Conservation (phyloP, 2,888 invertebrate genomes). For the Sinohyriopsis cumingii region DNA sequence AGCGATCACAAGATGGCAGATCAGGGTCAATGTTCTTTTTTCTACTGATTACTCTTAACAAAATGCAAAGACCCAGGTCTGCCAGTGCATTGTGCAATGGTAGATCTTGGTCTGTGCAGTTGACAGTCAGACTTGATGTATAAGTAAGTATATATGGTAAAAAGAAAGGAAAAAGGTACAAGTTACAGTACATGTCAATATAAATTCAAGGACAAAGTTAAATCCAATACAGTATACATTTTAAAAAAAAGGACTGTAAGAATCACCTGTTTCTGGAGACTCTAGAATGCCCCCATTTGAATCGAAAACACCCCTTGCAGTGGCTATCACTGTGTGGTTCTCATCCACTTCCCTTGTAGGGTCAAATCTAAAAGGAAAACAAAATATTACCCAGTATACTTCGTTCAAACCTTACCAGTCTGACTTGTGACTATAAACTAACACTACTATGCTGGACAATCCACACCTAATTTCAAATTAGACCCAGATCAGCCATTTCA, state of each 20-base stretch:
- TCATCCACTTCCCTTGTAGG: slow-evolving; percentile 50
- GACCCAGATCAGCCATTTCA: neutral
- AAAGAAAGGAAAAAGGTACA: no score
- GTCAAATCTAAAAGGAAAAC: slow-evolving; percentile 35
- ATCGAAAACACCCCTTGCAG: slow-evolving; percentile 69
- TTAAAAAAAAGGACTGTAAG: neutral
- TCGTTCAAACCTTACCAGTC: neutral
- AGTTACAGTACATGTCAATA: no score
- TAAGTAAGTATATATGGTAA: no score
- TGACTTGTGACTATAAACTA: neutral
- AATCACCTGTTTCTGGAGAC: slow-evolving; percentile 84
- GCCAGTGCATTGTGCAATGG: no score
- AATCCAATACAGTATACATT: neutral
- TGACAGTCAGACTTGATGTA: no score
- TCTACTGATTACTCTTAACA: no score
- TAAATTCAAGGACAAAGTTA: neutral
- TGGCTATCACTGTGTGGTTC: slow-evolving; percentile 68
- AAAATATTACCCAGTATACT: neutral
- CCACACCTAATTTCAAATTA: neutral
- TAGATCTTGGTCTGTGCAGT: no score
- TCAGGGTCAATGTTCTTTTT: no score
- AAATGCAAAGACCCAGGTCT: no score
- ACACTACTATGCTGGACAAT: no score
- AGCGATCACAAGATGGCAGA: no score
- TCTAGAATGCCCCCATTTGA: slow-evolving; percentile 82